Percentiles rank a stretch among this genome's conserved stretches.
Evolutionary conservation across 2,888 invertebrate species (phyloP).

Genomic region (Synanthedon vespiformis): DNA sequence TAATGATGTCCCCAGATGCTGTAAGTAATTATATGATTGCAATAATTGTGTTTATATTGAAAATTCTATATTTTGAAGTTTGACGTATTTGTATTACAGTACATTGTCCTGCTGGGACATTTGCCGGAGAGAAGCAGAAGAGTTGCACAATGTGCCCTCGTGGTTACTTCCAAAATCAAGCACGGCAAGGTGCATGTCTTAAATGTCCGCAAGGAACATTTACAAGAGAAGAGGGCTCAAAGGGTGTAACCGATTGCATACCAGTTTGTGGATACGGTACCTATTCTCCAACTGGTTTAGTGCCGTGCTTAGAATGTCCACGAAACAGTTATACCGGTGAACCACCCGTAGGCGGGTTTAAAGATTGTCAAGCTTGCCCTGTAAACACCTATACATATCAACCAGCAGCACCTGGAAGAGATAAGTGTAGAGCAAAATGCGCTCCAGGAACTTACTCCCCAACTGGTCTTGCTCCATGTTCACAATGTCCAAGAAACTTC

Average conservation of each 20-base stretch:
- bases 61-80: not conserved
- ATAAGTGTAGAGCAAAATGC: slow-evolving; percentile 89
- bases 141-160: slow-evolving; percentile 91
- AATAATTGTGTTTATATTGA: not conserved
- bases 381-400: slow-evolving; percentile 91
- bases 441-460: slow-evolving; percentile 90
- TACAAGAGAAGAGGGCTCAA: slow-evolving; percentile 90
- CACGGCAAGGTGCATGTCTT: slow-evolving; percentile 89
- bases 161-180: slow-evolving; percentile 94
- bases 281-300: slow-evolving; percentile 93
- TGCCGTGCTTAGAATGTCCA: slow-evolving; percentile 94
- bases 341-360: slow-evolving; percentile 91
- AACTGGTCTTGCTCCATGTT: slow-evolving; percentile 93
- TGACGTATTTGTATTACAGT: slow-evolving; percentile 67
- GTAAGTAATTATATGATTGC: slow-evolving; percentile 66
- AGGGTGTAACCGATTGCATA: slow-evolving; percentile 86
- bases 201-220: slow-evolving; percentile 94
- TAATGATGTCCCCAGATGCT: slow-evolving; percentile 90
- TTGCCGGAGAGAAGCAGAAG: slow-evolving; percentile 89
- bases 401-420: slow-evolving; percentile 87
- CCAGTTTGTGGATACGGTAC: slow-evolving; percentile 97
- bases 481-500: slow-evolving; percentile 91
- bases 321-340: slow-evolving; percentile 90
- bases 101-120: slow-evolving; percentile 97
- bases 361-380: slow-evolving; percentile 94